Evolutionary conservation across 2,797 vertebrate species (phyloP).

Genomic region (Triplophysa bombifrons): DNA sequence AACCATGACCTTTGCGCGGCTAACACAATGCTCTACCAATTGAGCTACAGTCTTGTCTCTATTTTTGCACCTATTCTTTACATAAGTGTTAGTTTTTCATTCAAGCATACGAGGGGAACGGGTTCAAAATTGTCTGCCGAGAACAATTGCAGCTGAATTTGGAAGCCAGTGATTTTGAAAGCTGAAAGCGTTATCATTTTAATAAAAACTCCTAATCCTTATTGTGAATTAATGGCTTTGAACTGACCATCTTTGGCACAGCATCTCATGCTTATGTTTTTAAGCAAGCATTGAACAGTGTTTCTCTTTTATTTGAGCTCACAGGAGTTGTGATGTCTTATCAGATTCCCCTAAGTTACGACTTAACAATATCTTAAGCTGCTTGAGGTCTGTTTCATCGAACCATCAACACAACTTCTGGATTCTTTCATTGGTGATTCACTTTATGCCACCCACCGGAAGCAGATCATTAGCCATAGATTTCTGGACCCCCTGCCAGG

Average conservation of each 20-base stretch:
- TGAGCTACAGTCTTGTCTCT: background rate
- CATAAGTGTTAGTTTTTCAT: background rate
- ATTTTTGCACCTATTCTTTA: background rate
- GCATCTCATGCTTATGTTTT: constrained; percentile 3
- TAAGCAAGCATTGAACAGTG: background rate
- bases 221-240: too few relatives aligned
- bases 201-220: too few relatives aligned
- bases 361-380: constrained; percentile 36
- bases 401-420: constrained; percentile 43
- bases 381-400: constrained; percentile 33
- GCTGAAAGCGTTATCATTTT: too few relatives aligned
- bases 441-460: constrained; percentile 34
- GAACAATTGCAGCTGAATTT: too few relatives aligned
- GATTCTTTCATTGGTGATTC: constrained; percentile 38
- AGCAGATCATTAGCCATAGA: constrained; percentile 50
- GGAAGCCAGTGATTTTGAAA: too few relatives aligned
- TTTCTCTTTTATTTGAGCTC: constrained; percentile 6
- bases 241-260: too few relatives aligned
- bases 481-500: constrained; percentile 33
- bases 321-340: constrained; percentile 13
- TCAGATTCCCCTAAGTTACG: constrained; percentile 23
- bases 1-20: background rate
- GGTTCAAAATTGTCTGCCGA: too few relatives aligned
- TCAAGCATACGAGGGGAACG: background rate
- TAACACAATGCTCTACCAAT: background rate